Conservation (phyloP, 2,797 vertebrate species). For the Remorina albescens region DNA sequence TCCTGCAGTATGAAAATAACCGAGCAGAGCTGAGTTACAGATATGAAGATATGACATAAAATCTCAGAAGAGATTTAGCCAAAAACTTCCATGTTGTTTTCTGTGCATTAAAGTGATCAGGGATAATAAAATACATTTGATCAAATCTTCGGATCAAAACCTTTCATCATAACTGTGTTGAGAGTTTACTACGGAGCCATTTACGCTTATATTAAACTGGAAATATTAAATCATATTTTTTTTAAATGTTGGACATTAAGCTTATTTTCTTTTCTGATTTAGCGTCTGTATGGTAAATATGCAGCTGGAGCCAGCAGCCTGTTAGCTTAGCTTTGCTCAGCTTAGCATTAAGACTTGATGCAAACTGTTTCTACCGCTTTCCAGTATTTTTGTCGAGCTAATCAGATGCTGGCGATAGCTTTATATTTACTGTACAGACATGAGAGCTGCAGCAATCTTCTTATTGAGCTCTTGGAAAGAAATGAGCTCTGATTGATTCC, state of each 20-base stretch:
- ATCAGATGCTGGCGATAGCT: background rate
- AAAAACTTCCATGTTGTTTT: background rate
- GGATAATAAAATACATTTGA: background rate
- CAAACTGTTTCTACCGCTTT: background rate
- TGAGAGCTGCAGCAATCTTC: background rate
- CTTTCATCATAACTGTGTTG: conserved; percentile 12
- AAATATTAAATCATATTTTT: conserved; percentile 7
- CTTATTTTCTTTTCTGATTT: background rate
- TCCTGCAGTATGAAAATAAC: conserved; percentile 17
- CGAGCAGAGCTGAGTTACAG: conserved; percentile 30
- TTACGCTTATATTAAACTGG: conserved; percentile 8
- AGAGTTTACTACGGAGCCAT: background rate
- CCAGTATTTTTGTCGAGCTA: conserved; percentile 9
- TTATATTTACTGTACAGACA: conserved; percentile 5
- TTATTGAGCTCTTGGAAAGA: background rate
- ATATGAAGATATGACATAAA: conserved; percentile 29
- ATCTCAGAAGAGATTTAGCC: conserved; percentile 4
- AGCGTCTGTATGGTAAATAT: background rate
- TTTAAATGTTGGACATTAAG: background rate
- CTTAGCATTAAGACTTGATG: conserved; percentile 2
- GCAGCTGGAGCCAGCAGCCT: background rate
- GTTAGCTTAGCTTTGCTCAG: conserved; percentile 3
- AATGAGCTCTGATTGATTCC: background rate
- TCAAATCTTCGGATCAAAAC: conserved; percentile 7
- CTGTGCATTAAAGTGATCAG: conserved; percentile 20